Base-by-base conservation (phyloP, 2,113 vertebrate genomes). In the Apistogramma diplotaenia region DNA sequence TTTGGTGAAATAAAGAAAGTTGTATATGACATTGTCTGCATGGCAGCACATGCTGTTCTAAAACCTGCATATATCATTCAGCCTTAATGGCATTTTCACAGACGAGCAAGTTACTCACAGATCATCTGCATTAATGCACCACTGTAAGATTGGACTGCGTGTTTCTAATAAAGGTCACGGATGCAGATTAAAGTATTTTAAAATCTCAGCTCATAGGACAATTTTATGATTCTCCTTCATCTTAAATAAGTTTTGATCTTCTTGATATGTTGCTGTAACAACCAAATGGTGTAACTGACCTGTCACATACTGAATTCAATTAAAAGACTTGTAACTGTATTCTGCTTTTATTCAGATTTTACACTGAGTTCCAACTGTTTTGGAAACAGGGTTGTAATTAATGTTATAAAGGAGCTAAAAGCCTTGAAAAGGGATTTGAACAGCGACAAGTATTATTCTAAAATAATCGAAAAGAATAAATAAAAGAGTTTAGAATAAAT, bases 321-420 rank as follows among this genome's bases (percentile, higher is more conserved):
- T 49, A 49, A 16, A 18, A 18, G 5, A 49, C 18, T 49, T 49
- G 43, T 6, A 6, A 18, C 18, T 49, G 46, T 49, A 16, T 15
- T 53, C 1, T 35, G 21, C 2, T 8, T 54, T 33, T 71, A 49
- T 51, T 6, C 4, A 11, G 7, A 58, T 58, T 29, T 13, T 8
- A 49, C 2, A 33, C 13, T 58, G 19, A 16, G 23, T 23, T 16
- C 2, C 25, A 71, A 79, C 54, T 71, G 58, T 79, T 19, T 46
- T 71, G 37, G 33, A 72, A 77, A 77, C 55, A 72, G 59, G 6
- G 16, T 35, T 67, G 73, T 31, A 37, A 1, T n/a, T 51, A 31
- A 51, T 31, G 37, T 37, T 46, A 58, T 59, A 55, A 80, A 37
- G 57, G 18, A 16, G 67, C 59, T 70, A 76, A 88, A 85, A 77